Percentiles rank a stretch among this genome's conserved stretches.
Evolutionary conservation across 2,797 vertebrate species (phyloP).

Genomic region (Melanogrammus aeglefinus): DNA sequence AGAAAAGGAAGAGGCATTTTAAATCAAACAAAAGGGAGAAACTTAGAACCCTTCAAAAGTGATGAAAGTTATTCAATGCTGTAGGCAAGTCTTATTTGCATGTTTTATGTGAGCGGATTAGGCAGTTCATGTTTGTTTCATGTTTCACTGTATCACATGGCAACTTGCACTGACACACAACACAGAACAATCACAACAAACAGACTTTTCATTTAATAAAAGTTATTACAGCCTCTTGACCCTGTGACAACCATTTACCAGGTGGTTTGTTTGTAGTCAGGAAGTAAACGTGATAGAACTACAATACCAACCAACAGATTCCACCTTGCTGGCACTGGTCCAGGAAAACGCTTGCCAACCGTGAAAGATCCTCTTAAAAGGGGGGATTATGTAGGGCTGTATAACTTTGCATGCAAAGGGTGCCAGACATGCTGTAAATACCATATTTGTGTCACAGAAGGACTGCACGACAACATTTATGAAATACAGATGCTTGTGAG

Average conservation of each 20-base stretch:
- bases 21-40: neutral
- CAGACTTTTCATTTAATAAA: neutral
- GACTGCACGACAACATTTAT: neutral
- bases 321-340: neutral
- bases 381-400: slow-evolving; percentile 3
- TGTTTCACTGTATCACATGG: neutral
- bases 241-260: neutral
- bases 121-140: neutral
- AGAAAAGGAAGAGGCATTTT: neutral
- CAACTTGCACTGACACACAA: neutral
- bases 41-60: neutral
- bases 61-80: neutral
- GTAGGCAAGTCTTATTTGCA: neutral
- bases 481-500: neutral
- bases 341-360: neutral
- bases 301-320: neutral
- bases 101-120: neutral
- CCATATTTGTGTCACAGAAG: neutral
- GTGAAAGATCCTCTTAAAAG: neutral
- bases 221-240: neutral
- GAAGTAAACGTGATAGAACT: neutral
- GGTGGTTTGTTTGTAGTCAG: neutral
- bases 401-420: slow-evolving; percentile 4
- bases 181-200: neutral
- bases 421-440: neutral